Evolutionary conservation across 1,140 invertebrate species (phyloP), one percentile per base, ranked within the genome.

Genomic region (Pomacea maculata): DNA sequence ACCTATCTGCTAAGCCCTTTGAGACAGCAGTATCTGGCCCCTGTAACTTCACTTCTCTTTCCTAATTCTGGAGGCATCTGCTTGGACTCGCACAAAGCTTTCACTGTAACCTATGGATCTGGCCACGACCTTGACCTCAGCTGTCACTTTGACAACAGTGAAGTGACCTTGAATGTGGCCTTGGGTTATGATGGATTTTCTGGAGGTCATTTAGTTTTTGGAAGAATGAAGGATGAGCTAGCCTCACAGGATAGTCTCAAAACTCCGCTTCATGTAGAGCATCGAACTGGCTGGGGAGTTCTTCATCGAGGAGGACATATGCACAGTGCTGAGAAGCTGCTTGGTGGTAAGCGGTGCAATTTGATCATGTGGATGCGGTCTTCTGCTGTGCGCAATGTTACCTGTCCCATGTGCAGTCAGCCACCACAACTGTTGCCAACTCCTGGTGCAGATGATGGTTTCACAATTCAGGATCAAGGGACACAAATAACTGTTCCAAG

Each of bases 121-220:
- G 89, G 84, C 21, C 81, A 89, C 75, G 92, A 92, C 84, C 78
- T 85, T 61, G 91, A 92, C 77, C 86, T 93, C 15, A 83, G 78
- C 78, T 89, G 87, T 85, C 92, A 93, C 82, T 92, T 87, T 86
- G 92, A 93, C 85, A 93, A 93, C 81, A 87, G 92, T 61, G 92
- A 93, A 84, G 86, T 92, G 8, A 92, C 92, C 6, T 75, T 92
- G 19, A 93, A 93, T 85, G 86, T 93, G 21, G 88, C 86, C n/a
- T 82, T 92, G 8, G 88, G 88, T n/a, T 84, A 86, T 25, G 74
- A 83, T 12, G 4, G 25, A 55, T 93, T 90, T 83, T 78, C 82
- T 64, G 91, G 89, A 65, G 90, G 92, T 25, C 85, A 89, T 61
- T 79, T 93, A 25, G 92, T 90, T 83, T 92, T 93, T 85, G 89